These are phyloP conservation scores for Meleagris gallopavo DNA, from an alignment of 2,113 vertebrate genomes.

Conservation along the genomic window DNA sequence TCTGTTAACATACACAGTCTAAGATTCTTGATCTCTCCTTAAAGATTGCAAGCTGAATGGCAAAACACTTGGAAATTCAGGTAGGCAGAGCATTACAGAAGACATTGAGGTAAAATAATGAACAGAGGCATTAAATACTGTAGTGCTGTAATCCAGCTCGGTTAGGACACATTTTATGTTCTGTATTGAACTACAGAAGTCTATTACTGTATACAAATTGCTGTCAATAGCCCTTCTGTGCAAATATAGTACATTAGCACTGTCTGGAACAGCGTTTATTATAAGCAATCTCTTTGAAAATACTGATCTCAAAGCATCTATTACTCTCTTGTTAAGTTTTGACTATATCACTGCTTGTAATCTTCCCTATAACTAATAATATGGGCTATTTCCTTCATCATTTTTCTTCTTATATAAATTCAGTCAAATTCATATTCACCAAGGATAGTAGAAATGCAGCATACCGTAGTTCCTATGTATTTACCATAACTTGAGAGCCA, in stretches of 20 bases:
- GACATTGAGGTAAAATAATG: not conserved
- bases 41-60: not conserved
- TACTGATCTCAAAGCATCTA: conserved; percentile 24
- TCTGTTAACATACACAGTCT: not conserved
- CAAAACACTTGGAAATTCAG: not conserved
- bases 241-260: conserved; percentile 29
- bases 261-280: not conserved
- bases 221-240: not conserved
- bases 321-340: conserved; percentile 27
- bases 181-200: not conserved
- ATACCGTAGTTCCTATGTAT: not conserved
- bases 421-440: not conserved
- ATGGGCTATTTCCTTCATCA: not conserved
- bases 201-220: not conserved
- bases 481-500: not conserved
- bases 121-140: not conserved
- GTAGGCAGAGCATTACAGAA: not conserved
- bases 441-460: not conserved
- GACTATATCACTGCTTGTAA: conserved; percentile 11
- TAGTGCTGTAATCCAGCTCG: not conserved
- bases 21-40: not conserved
- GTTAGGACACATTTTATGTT: not conserved
- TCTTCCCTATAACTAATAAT: not conserved
- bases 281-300: conserved; percentile 40
- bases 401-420: conserved; percentile 12